Evolutionary conservation across 1,140 invertebrate genomes (phyloP), one percentile per base, ranked within the genome.

Genomic region (Saccostrea echinata): DNA sequence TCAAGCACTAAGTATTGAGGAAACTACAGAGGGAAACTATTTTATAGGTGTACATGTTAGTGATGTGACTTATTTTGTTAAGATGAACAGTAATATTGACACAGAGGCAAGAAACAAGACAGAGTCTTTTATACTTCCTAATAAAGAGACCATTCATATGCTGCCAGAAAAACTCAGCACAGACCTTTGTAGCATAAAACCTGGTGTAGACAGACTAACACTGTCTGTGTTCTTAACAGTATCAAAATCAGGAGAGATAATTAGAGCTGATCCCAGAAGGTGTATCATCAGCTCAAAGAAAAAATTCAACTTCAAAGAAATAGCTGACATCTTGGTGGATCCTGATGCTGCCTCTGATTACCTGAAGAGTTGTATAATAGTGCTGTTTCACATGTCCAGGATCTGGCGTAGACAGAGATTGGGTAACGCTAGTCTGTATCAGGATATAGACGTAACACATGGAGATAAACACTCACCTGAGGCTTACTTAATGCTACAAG

Each of bases 1-100:
- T 94, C 98, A 99, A 95, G 99, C 99, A 0, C 95, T 99, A 1
- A 99, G 99, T 95, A 91, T 94, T 35, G 90, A 92, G 57, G 89
- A 92, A 82, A 43, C 88, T 4, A 64, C 81, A n/a, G 91, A 93
- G 84, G 92, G 90, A n/a, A 84, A 86, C 43, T 94, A 92, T 81
- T 30, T 86, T 53, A 89, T 94, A 13, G 93, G 93, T 35, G 89
- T 94, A 18, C 94, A 95, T 89, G 91, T 94, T 85, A 88, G 94
- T 35, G 94, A 95, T 90, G 93, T 95, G 27, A 91, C 88, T 9
- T 87, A 92, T 83, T 94, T 92, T 91, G 91, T 95, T 0, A 87
- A 89, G 16, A 91, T 91, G 51, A 91, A 90, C 35, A 91, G 91
- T 55, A 76, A 86, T 16, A 33, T 94, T 43, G 95, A 95, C 87